Evolutionary conservation across 2,888 invertebrate genomes (phyloP).

Genomic region (Ochropleura plecta): DNA sequence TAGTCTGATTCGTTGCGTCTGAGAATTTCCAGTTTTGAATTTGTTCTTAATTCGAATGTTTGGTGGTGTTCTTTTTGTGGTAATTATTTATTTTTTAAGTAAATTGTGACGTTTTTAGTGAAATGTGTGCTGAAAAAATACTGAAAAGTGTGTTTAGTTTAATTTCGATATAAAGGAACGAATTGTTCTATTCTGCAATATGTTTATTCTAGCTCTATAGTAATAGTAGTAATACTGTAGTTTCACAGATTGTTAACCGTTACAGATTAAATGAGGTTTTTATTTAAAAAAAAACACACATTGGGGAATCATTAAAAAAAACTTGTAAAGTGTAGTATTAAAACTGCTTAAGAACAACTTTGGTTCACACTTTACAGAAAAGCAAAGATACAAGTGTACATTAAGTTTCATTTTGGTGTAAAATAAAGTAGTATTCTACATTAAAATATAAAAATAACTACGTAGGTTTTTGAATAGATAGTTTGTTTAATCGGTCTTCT

Average conservation of each 20-base stretch:
- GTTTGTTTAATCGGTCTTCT: conserved; percentile 6
- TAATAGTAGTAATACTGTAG: not conserved
- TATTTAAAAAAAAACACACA: no score
- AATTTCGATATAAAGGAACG: not conserved
- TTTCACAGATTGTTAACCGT: not conserved
- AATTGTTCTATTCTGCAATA: not conserved
- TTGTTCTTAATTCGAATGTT: conserved; percentile 63
- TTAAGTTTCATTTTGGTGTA: no score
- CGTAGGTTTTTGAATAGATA: not conserved
- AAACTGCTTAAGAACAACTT: no score
- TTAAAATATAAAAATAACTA: no score
- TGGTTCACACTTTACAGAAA: not conserved
- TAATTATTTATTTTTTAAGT: not conserved
- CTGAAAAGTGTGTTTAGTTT: not conserved
- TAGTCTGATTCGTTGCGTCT: conserved; percentile 69
- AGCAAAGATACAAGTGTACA: no score
- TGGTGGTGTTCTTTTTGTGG: conserved; percentile 15
- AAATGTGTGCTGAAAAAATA: not conserved
- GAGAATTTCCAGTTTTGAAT: conserved; percentile 68
- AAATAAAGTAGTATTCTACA: no score
- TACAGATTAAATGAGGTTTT: no score
- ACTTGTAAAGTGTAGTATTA: no score
- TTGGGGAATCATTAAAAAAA: no score
- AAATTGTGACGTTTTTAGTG: conserved; percentile 15
- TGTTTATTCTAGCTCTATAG: not conserved